phyloP scores from a whole-genome alignment of 92 coral and sea anemone genomes.

The Micromussa lordhowensis region DNA sequence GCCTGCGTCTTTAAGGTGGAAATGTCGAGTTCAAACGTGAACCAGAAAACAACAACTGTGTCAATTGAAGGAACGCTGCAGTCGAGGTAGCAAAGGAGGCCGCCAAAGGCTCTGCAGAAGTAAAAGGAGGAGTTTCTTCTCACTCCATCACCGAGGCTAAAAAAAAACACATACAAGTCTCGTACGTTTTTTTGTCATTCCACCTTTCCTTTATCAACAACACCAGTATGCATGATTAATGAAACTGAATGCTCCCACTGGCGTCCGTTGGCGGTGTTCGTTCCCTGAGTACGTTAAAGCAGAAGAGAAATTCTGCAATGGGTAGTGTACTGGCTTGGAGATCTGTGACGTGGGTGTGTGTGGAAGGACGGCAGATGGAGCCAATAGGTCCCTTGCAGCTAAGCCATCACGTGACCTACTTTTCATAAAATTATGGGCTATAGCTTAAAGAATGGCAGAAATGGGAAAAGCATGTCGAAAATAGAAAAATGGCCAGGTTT shows the following conservation, averaged over 20 bases:
- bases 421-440: too few relatives aligned
- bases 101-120: conserved; percentile 48
- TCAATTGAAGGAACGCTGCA: conserved; percentile 43
- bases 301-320: conserved; percentile 34
- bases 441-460: too few relatives aligned
- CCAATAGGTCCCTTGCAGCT: too few relatives aligned
- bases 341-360: conserved; percentile 64
- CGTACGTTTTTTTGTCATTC: conserved; percentile 62
- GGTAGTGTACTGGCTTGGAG: conserved; percentile 53
- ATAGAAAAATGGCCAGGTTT: too few relatives aligned
- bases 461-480: too few relatives aligned
- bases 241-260: conserved; percentile 56
- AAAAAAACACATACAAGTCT: conserved; percentile 21
- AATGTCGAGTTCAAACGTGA: conserved; percentile 42
- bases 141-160: conserved; percentile 51
- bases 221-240: conserved; percentile 58
- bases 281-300: conserved; percentile 56
- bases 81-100: conserved; percentile 55
- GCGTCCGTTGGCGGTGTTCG: conserved; percentile 60
- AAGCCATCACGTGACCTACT: too few relatives aligned
- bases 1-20: conserved; percentile 68
- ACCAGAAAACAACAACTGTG: conserved; percentile 55
- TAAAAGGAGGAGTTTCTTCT: conserved; percentile 55
- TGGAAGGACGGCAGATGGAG: conserved; percentile 28
- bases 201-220: conserved; percentile 59